Evolutionary conservation across 2,888 invertebrate genomes (phyloP).

Genomic region (Dolichomitus sp.): DNA sequence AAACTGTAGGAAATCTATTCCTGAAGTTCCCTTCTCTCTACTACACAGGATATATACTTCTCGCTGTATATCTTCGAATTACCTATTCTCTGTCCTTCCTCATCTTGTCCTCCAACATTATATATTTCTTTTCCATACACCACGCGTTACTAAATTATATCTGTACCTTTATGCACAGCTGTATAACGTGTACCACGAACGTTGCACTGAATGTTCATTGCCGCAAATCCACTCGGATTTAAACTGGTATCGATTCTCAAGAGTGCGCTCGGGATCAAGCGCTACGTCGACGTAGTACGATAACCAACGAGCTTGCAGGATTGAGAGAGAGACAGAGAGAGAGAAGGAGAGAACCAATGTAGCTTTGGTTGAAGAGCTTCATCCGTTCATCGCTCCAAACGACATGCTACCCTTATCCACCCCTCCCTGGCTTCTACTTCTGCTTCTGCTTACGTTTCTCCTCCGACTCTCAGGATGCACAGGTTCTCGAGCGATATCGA

Average conservation of each 20-base stretch:
- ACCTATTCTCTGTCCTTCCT: background rate
- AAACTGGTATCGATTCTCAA: slow-evolving; percentile 57
- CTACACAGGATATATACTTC: background rate
- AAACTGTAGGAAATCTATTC: slow-evolving; percentile 3
- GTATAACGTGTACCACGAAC: slow-evolving; percentile 16
- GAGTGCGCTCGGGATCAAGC: slow-evolving; percentile 13
- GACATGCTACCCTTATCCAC: slow-evolving; percentile 31
- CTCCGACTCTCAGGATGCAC: slow-evolving; percentile 6
- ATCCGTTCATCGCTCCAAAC: slow-evolving; percentile 60
- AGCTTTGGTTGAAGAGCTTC: slow-evolving; percentile 63
- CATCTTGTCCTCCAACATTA: too few species aligned
- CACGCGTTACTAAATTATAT: background rate
- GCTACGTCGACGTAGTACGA: slow-evolving; percentile 20
- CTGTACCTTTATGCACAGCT: slow-evolving; percentile 6
- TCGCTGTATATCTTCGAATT: slow-evolving; percentile 4
- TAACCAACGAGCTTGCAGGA: slow-evolving; percentile 4
- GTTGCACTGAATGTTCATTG: slow-evolving; percentile 48
- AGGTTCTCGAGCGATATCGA: slow-evolving; percentile 45
- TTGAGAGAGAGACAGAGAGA: background rate
- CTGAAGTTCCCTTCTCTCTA: background rate
- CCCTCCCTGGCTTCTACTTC: background rate
- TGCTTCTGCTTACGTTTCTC: slow-evolving; percentile 27
- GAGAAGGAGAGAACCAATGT: slow-evolving; percentile 27
- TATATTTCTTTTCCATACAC: background rate
- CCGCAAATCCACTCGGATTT: slow-evolving; percentile 61